Percentiles rank a stretch among this genome's conserved stretches.
Evolutionary conservation across 2,888 invertebrate genomes (phyloP).

Genomic region (Drosophila meridionalis): DNA sequence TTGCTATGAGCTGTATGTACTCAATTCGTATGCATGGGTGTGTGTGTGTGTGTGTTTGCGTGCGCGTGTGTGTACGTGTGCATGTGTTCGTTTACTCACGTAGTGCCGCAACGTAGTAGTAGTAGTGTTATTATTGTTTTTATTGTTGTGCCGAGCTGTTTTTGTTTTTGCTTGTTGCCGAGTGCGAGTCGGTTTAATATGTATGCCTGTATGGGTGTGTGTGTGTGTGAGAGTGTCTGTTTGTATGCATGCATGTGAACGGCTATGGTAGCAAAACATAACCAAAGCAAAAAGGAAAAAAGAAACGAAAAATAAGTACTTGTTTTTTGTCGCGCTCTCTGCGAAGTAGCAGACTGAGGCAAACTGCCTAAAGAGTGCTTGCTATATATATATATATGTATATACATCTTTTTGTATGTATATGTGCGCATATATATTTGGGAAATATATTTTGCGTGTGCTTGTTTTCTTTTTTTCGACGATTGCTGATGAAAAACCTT

Average conservation of each 20-base stretch:
- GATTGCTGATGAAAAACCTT: slow-evolving; percentile 70
- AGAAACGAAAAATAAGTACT: slow-evolving; percentile 59
- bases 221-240: slow-evolving; percentile 15
- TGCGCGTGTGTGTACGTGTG: slow-evolving; percentile 3
- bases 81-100: slow-evolving; percentile 67
- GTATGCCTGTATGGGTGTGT: slow-evolving; percentile 14
- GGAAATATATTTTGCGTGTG: slow-evolving; percentile 51
- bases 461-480: slow-evolving; percentile 23
- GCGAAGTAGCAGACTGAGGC: slow-evolving; percentile 49
- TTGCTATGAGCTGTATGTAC: slow-evolving; percentile 18
- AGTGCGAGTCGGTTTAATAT: slow-evolving; percentile 54
- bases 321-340: slow-evolving; percentile 31
- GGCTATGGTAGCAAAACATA: slow-evolving; percentile 72
- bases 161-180: slow-evolving; percentile 74
- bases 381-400: slow-evolving; percentile 3
- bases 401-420: neutral
- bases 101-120: slow-evolving; percentile 75
- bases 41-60: slow-evolving; percentile 3
- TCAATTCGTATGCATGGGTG: slow-evolving; percentile 11
- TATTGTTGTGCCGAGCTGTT: slow-evolving; percentile 70
- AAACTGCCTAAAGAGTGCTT: slow-evolving; percentile 37
- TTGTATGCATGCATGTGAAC: slow-evolving; percentile 38
- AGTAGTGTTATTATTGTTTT: slow-evolving; percentile 78
- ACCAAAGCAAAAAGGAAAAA: slow-evolving; percentile 74
- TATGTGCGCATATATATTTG: slow-evolving; percentile 39